These are phyloP conservation scores for Lanistes nyassanus DNA, from an alignment of 1,140 invertebrate genomes.

Conservation along the genomic window DNA sequence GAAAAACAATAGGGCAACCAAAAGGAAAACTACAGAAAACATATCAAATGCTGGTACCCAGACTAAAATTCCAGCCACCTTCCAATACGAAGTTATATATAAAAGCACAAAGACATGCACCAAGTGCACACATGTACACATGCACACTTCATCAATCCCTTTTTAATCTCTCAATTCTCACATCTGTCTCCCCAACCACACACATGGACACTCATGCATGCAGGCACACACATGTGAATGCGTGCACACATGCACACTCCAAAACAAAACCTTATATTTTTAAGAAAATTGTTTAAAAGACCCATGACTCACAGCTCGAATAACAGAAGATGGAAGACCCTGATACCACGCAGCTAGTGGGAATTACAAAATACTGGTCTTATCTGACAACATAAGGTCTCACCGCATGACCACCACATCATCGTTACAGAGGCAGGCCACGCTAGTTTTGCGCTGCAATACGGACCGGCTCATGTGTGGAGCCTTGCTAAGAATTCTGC, in stretches of 20 bases:
- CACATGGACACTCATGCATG: slow-evolving; percentile 14
- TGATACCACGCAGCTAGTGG: neutral
- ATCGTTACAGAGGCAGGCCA: slow-evolving; percentile 16
- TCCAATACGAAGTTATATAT: too few species aligned
- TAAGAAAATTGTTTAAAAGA: neutral
- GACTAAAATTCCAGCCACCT: too few species aligned
- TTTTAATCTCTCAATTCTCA: too few species aligned
- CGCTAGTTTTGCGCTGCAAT: slow-evolving; percentile 4
- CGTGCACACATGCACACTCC: neutral
- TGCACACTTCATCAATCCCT: too few species aligned
- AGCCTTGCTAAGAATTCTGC: too few species aligned
- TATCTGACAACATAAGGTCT: slow-evolving; percentile 1
- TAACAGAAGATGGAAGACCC: neutral
- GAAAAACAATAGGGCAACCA: too few species aligned
- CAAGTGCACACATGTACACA: too few species aligned
- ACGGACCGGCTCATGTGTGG: too few species aligned
- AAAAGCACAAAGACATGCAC: too few species aligned
- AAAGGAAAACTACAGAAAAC: too few species aligned
- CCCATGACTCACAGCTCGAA: neutral
- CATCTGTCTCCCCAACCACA: neutral
- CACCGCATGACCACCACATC: slow-evolving; percentile 19
- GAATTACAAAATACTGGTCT: neutral
- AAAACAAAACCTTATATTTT: neutral
- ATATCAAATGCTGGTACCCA: too few species aligned
- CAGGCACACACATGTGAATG: neutral